Percentiles rank a stretch among this genome's conserved stretches.
Conservation (phyloP, 2,888 invertebrate species). For the Drosophila flavopinicola region DNA sequence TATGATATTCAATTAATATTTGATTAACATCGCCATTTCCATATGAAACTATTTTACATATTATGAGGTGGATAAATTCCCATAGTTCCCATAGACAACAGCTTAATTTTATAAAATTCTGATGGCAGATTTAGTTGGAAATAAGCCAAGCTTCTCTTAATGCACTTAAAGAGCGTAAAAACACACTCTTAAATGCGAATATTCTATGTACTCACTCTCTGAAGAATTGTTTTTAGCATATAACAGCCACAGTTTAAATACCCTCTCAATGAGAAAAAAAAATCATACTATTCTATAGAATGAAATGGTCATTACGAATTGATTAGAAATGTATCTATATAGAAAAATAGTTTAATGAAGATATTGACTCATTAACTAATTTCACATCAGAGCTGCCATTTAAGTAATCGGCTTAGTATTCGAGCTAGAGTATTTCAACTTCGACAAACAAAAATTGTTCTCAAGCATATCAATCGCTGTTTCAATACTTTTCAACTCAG, state of each 20-base stretch:
- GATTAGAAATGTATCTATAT: too few species aligned
- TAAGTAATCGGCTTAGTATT: neutral
- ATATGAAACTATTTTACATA: neutral
- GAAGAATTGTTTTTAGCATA: slow-evolving; percentile 34
- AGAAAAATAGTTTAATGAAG: too few species aligned
- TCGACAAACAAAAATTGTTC: neutral
- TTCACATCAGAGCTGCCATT: neutral
- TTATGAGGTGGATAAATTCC: neutral
- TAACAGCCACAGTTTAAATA: slow-evolving; percentile 2
- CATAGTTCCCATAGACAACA: too few species aligned
- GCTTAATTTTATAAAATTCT: neutral
- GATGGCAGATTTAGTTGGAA: too few species aligned
- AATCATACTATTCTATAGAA: neutral
- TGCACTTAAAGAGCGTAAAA: neutral
- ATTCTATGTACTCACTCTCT: slow-evolving; percentile 5
- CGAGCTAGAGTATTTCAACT: slow-evolving; percentile 4
- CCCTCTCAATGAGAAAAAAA: neutral
- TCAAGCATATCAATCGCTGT: slow-evolving; percentile 4
- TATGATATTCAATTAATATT: neutral
- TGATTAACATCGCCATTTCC: too few species aligned
- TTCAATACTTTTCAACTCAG: slow-evolving; percentile 40
- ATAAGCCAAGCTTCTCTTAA: neutral
- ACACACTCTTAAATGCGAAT: slow-evolving; percentile 1
- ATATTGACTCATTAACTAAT: too few species aligned
- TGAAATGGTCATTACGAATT: neutral